A percentile compares a stretch with the other conserved stretches of the same genome.
phyloP scores from a whole-genome alignment of 2,113 vertebrate species.

The Rhinolophus sinicus region DNA sequence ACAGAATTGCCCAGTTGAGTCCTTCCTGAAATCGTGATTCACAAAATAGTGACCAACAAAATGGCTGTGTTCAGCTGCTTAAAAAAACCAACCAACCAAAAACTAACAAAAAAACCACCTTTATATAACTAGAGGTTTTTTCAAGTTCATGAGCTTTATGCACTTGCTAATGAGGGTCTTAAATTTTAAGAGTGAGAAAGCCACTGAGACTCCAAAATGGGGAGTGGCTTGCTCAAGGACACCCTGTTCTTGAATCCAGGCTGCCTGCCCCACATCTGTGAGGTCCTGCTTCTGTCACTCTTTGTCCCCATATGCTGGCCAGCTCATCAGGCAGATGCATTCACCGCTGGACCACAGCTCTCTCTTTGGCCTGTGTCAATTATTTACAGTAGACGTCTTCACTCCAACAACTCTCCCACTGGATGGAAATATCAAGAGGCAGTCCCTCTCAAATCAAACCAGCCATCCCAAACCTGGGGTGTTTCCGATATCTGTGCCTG shows the following conservation, averaged over 20 bases:
- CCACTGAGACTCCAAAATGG: neutral
- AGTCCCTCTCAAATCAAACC: neutral
- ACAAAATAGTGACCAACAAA: neutral
- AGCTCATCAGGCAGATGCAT: neutral
- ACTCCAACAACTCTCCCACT: neutral
- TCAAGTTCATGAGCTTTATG: neutral
- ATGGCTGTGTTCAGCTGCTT: neutral
- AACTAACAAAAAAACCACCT: neutral
- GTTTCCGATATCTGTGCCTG: neutral
- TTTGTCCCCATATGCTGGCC: neutral
- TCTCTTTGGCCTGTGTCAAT: neutral
- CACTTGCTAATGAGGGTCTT: neutral
- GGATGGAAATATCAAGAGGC: neutral
- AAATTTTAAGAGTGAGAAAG: neutral
- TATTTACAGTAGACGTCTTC: neutral
- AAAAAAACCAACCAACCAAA: neutral
- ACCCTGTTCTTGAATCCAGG: neutral
- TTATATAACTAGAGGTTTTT: neutral
- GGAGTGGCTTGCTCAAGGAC: neutral
- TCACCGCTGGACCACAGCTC: fast-evolving
- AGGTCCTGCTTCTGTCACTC: neutral
- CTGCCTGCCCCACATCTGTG: neutral
- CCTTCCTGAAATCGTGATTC: neutral
- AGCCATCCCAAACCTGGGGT: neutral
- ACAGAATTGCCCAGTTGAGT: neutral